These are phyloP conservation scores for Nasua narica DNA, from an alignment of 2,797 vertebrate species.

Conservation along the genomic window DNA sequence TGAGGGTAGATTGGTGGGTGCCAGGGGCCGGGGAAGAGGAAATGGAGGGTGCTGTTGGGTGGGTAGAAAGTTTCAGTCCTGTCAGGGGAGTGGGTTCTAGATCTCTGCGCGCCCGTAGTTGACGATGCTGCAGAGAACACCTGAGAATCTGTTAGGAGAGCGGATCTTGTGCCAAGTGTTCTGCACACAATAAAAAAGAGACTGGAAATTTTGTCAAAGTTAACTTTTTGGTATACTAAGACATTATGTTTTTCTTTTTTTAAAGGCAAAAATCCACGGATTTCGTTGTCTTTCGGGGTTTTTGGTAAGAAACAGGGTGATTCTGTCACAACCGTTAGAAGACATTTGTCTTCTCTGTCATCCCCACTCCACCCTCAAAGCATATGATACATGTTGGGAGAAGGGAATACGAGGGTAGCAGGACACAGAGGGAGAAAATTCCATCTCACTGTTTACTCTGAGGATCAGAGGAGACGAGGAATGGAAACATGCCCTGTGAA, in stretches of 20 bases:
- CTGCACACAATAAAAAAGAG: background rate
- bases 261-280: background rate
- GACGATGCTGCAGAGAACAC: background rate
- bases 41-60: too few relatives aligned
- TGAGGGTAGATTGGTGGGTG: background rate
- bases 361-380: accelerated
- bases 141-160: background rate
- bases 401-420: background rate
- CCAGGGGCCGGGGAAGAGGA: background rate
- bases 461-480: background rate
- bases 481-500: background rate
- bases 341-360: background rate
- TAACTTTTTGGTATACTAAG: background rate
- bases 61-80: background rate
- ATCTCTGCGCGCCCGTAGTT: background rate
- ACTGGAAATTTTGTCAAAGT: background rate
- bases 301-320: background rate
- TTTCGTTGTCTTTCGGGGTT: background rate
- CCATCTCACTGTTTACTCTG: background rate
- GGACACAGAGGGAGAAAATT: background rate
- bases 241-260: background rate
- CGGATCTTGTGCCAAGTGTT: background rate
- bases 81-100: background rate
- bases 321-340: background rate
- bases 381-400: background rate